Base-by-base conservation (phyloP, 2,797 vertebrate genomes). In the Silurus aristotelis region DNA sequence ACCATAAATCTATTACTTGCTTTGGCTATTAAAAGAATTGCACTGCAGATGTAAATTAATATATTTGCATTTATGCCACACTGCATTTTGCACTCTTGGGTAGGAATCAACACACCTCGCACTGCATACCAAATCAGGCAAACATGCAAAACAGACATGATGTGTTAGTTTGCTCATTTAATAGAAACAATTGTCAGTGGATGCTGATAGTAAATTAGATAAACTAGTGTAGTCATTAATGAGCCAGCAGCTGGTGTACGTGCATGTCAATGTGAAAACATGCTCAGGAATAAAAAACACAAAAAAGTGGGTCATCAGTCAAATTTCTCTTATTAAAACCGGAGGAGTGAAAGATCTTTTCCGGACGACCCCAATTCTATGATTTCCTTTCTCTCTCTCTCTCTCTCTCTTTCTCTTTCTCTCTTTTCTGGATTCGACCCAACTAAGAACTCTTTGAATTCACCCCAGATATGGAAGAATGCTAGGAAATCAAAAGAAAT, bases 401-500 rank as follows among this genome's bases (percentile, higher is more conserved):
- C 38, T 38, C 38, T 38, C 38, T 38, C 38, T 38, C 31, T 38
- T 31, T 85, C 43, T 43, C 43, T 58, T 43, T 86, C 52, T 64
- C 19, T 20, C 55, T 72, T 76, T 84, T 78, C 80, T 58, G 83
- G 75, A 78, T 67, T 85, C 58, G 60, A 75, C 58, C 85, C 78
- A n/a, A 79, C 66, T 61, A 73, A 85, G 70, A 81, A 86, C 31
- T 80, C 85, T 89, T 85, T 80, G 88, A 89, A 81, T 67, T 60
- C 87, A 86, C 79, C 85, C 80, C 38, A 7, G 79, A 88, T 64
- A 88, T 87, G 89, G 87, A 79, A 83, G 85, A 89, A 89, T 46
- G 78, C 70, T 85, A 70, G 48, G 56, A 85, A 88, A 90, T 85
- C 83, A 68, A 84, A 89, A 88, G 76, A 38, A 92, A 91, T 89